phyloP scores from a whole-genome alignment of 2,113 vertebrate species.

The Holacanthus passer region DNA sequence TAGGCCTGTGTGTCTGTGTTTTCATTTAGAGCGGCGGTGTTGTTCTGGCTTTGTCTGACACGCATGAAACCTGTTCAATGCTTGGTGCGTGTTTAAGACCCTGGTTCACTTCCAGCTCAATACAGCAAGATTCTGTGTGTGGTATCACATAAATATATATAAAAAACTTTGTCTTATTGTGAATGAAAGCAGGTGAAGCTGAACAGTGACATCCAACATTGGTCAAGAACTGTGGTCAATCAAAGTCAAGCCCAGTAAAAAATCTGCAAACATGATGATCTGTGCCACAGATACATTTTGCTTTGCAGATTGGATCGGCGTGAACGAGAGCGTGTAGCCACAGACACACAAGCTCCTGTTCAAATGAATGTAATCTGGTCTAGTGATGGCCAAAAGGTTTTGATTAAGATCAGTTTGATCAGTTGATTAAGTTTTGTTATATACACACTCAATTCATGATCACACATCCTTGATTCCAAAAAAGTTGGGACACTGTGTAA shows the following conservation, averaged over 20 bases:
- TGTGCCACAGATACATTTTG: too few relatives aligned
- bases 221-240: not conserved
- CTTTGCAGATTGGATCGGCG: not conserved
- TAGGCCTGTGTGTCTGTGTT: conserved; percentile 34
- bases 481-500: too few relatives aligned
- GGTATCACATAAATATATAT: not conserved
- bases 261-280: not conserved
- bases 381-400: not conserved
- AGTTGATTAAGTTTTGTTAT: not conserved
- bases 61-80: not conserved
- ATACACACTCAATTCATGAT: not conserved
- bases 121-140: not conserved
- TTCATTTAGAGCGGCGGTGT: conserved; percentile 22
- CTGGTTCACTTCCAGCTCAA: not conserved
- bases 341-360: not conserved
- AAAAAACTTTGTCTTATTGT: not conserved
- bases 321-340: not conserved
- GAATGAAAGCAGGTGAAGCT: not conserved
- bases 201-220: not conserved
- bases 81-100: conserved; percentile 14
- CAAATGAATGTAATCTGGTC: not conserved
- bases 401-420: not conserved
- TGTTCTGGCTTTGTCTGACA: conserved; percentile 29
- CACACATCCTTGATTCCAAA: too few relatives aligned
- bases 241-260: not conserved